Conservation (phyloP, 2,113 vertebrate genomes). For the Daboia siamensis region DNA sequence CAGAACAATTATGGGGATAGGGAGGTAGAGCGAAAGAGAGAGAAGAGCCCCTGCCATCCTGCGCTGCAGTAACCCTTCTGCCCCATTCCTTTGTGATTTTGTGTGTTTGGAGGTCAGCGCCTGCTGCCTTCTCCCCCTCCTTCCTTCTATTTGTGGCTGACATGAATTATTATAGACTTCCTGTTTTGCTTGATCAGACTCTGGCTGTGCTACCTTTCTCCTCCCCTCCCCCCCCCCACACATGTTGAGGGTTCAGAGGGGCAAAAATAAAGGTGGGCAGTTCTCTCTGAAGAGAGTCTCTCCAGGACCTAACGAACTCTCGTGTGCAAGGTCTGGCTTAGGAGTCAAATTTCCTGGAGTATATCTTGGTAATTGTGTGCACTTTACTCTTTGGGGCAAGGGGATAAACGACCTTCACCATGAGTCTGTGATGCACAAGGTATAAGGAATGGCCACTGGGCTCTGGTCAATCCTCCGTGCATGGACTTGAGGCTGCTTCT, state of each 20-base stretch:
- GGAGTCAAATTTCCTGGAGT: background rate
- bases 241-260: background rate
- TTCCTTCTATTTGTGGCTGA: conserved; percentile 71
- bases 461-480: background rate
- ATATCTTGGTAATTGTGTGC: conserved; percentile 11
- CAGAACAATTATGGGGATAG: background rate
- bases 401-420: background rate
- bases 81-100: background rate
- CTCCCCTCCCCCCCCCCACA: conserved; percentile 36
- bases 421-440: background rate
- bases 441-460: background rate
- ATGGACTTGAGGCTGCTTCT: background rate
- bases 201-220: conserved; percentile 75
- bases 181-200: conserved; percentile 81
- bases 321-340: conserved; percentile 23
- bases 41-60: background rate
- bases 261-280: background rate
- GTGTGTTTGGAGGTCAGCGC: background rate
- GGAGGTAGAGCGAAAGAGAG: background rate
- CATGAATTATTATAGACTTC: conserved; percentile 78
- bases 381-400: background rate
- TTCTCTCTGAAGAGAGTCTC: background rate
- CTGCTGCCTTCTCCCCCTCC: background rate
- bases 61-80: background rate
- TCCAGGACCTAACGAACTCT: background rate